phyloP scores from a whole-genome alignment of 2,888 invertebrate genomes.

The Eilema griseolum region DNA sequence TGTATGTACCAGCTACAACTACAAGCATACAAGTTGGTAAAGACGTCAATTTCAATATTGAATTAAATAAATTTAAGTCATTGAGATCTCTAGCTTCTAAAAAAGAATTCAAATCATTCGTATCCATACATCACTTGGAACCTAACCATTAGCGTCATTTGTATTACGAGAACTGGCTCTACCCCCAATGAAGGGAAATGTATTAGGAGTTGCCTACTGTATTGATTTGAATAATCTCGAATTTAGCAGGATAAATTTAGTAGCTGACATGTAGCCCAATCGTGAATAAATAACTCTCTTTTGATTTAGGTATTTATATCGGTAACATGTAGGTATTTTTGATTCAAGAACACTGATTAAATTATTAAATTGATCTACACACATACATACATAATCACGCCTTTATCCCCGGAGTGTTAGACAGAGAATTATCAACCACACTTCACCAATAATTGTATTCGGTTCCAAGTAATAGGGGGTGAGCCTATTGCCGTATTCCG shows the following conservation, averaged over 20 bases:
- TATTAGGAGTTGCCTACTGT: conserved; percentile 33
- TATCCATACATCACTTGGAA: conserved; percentile 47
- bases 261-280: conserved; percentile 27
- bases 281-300: conserved; percentile 38
- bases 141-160: conserved; percentile 56
- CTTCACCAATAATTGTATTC: too few relatives aligned
- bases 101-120: conserved; percentile 54
- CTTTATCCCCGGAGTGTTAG: too few relatives aligned
- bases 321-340: not conserved
- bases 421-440: too few relatives aligned
- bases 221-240: conserved; percentile 51
- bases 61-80: conserved; percentile 48
- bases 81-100: conserved; percentile 42
- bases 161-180: conserved; percentile 45
- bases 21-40: not conserved
- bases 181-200: conserved; percentile 37
- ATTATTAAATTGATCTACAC: too few relatives aligned
- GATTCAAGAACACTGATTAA: not conserved
- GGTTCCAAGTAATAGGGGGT: too few relatives aligned
- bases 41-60: conserved; percentile 7
- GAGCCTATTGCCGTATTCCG: too few relatives aligned
- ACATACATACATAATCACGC: too few relatives aligned
- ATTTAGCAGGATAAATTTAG: conserved; percentile 29
- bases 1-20: too few relatives aligned
- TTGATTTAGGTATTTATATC: conserved; percentile 18